Evolutionary conservation across 2,888 invertebrate genomes (phyloP).

Genomic region (Ditula angustiorana): DNA sequence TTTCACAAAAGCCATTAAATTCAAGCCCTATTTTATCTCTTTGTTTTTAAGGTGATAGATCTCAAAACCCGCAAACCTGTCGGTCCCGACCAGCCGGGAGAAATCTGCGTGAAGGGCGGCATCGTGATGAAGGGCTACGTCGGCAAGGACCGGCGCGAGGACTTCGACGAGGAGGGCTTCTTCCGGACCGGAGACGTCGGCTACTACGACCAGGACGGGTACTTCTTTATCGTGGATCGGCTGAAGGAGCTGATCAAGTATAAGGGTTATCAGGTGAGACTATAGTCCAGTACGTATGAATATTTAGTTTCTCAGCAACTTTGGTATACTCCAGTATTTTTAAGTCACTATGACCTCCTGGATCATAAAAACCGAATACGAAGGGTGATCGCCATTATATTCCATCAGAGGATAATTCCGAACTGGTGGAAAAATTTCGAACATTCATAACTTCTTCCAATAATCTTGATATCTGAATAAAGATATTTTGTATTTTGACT

Average conservation of each 20-base stretch:
- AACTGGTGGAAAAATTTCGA: too few species aligned
- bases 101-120: conserved; percentile 92
- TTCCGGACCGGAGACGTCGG: conserved; percentile 87
- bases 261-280: conserved; percentile 70
- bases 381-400: too few species aligned
- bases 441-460: too few species aligned
- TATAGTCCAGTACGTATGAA: not conserved
- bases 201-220: conserved; percentile 68
- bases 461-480: too few species aligned
- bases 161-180: conserved; percentile 92
- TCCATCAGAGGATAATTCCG: too few species aligned
- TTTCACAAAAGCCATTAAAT: not conserved
- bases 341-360: too few species aligned
- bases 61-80: conserved; percentile 85
- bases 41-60: conserved; percentile 80
- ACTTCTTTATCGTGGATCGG: conserved; percentile 69
- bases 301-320: not conserved
- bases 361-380: too few species aligned
- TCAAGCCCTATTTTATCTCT: too few species aligned
- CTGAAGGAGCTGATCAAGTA: conserved; percentile 77
- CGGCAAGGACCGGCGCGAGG: conserved; percentile 68
- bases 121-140: conserved; percentile 93
- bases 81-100: conserved; percentile 89
- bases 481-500: too few species aligned
- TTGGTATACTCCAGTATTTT: too few species aligned